Conservation (phyloP, 2,888 invertebrate genomes). For the Agrotis clavis region DNA sequence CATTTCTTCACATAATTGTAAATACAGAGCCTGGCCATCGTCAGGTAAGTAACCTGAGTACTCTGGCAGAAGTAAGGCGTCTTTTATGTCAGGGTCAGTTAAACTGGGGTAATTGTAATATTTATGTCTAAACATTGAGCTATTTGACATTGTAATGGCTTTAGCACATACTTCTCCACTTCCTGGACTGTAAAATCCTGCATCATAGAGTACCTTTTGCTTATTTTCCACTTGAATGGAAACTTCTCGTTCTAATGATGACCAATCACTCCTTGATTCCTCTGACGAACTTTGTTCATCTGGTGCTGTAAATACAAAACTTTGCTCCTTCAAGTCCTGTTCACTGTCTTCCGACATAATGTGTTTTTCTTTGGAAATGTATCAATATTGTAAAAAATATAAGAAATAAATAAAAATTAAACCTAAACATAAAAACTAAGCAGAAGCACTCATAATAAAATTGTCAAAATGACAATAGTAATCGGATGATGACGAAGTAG, state of each 20-base stretch:
- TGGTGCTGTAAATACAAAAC: conserved; percentile 17
- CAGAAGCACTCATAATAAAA: background rate
- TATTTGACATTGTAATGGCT: conserved; percentile 71
- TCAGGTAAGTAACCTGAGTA: conserved; percentile 63
- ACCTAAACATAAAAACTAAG: background rate
- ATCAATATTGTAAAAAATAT: conserved; percentile 10
- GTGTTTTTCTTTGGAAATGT: background rate
- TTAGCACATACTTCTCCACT: conserved; percentile 73
- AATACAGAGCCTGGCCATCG: conserved; percentile 73
- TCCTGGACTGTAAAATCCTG: conserved; percentile 69
- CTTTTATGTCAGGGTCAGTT: conserved; percentile 73
- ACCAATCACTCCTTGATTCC: conserved; percentile 71
- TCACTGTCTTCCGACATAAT: conserved; percentile 37
- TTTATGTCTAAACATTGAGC: conserved; percentile 65
- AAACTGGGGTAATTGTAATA: conserved; percentile 73
- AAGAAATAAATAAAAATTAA: background rate
- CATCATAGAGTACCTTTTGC: conserved; percentile 59
- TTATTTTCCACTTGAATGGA: conserved; percentile 54
- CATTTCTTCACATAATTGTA: conserved; percentile 73
- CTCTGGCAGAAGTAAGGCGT: conserved; percentile 67
- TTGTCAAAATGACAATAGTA: conserved; percentile 17
- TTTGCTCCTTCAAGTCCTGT: background rate
- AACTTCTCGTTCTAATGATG: conserved; percentile 68
- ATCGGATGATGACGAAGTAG: background rate
- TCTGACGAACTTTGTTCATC: conserved; percentile 64